Percentiles rank a stretch among this genome's conserved stretches.
Evolutionary conservation across 2,888 invertebrate genomes (phyloP).

Genomic region (Apoda limacodes): DNA sequence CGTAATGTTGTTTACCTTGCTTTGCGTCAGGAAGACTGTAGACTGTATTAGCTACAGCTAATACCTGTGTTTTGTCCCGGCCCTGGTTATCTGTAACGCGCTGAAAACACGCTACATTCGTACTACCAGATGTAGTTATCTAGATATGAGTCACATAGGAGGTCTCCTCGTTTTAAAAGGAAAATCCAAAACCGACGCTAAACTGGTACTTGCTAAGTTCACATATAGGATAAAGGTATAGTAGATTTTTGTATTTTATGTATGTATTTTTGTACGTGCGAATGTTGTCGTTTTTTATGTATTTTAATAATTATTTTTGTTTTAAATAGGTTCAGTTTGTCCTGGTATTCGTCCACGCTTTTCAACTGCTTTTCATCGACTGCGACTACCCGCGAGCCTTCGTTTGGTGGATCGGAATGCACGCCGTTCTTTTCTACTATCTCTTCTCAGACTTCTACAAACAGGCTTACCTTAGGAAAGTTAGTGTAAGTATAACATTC

Average conservation of each 20-base stretch:
- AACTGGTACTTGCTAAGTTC: too few relatives aligned
- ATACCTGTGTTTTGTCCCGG: too few relatives aligned
- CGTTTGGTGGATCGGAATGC: constrained; percentile 92
- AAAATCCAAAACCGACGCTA: too few relatives aligned
- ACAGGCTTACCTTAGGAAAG: constrained; percentile 74
- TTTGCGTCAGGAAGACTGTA: too few relatives aligned
- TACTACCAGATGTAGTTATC: too few relatives aligned
- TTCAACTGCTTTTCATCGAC: constrained; percentile 88
- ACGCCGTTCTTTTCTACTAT: constrained; percentile 93
- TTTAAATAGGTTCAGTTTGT: constrained; percentile 90
- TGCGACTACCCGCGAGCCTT: constrained; percentile 92
- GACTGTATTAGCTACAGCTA: too few relatives aligned
- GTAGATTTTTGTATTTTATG: constrained; percentile 10
- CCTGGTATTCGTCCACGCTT: constrained; percentile 87
- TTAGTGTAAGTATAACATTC: constrained; percentile 12
- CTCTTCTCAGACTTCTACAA: constrained; percentile 94
- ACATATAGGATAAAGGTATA: too few relatives aligned
- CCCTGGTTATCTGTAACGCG: too few relatives aligned
- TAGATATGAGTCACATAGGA: too few relatives aligned
- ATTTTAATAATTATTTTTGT: constrained; percentile 21
- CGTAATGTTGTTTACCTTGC: too few relatives aligned
- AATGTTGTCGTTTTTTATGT: constrained; percentile 2
- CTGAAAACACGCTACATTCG: too few relatives aligned
- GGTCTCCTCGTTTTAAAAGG: too few relatives aligned
- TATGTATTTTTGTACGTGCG: constrained; percentile 1